A percentile compares a stretch with the other conserved stretches of the same genome.
These are phyloP conservation scores for Cryptoprocta ferox DNA, from an alignment of 2,797 vertebrate genomes.

Conservation along the genomic window DNA sequence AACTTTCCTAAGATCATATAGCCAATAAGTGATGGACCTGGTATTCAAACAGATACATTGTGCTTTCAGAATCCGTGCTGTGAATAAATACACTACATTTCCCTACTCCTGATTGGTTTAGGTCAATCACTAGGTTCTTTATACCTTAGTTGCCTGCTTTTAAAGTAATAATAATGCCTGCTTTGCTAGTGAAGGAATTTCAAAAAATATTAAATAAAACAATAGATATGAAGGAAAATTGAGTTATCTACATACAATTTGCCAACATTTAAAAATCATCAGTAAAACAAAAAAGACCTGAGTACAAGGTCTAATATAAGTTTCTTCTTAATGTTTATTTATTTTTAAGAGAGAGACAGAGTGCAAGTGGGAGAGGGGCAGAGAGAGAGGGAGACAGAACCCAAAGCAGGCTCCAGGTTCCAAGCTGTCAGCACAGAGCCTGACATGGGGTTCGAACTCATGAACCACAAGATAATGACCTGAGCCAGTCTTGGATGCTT, in stretches of 20 bases:
- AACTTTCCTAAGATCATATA: background rate
- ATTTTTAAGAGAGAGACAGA: no score
- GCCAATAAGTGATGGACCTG: background rate
- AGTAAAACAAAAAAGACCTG: background rate
- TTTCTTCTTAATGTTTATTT: background rate
- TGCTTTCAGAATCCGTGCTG: background rate
- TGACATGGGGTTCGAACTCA: no score
- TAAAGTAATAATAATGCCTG: background rate
- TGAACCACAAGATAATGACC: no score
- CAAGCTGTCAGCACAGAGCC: no score
- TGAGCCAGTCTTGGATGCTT: no score
- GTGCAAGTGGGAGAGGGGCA: no score
- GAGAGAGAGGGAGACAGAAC: no score
- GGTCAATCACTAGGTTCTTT: background rate
- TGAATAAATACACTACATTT: background rate
- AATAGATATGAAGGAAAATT: background rate
- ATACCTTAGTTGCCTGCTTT: background rate
- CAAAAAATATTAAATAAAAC: background rate
- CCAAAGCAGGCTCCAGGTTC: no score
- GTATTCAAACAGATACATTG: background rate
- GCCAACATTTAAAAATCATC: background rate
- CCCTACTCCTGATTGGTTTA: background rate
- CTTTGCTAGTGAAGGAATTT: background rate
- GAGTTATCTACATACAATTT: background rate
- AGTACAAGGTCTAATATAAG: background rate